A percentile compares a stretch with the other conserved stretches of the same genome.
phyloP scores from a whole-genome alignment of 1,140 invertebrate genomes.

The Rhynchophorus ferrugineus region DNA sequence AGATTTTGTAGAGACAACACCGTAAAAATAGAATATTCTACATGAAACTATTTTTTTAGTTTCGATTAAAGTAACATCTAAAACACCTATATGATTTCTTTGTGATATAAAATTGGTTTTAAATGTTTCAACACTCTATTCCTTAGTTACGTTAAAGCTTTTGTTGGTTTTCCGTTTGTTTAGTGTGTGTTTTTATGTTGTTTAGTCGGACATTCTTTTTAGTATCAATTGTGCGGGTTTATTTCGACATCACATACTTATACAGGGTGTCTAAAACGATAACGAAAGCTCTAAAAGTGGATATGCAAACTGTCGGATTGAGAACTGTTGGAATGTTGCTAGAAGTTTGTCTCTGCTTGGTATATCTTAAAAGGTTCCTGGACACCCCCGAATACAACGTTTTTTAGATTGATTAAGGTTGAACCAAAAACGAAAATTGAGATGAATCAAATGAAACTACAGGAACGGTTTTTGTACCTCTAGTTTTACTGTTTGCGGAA shows the following conservation, averaged over 20 bases:
- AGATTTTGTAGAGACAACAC: neutral
- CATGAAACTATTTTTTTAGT: no score
- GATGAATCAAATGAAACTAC: neutral
- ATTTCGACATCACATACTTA: constrained; percentile 4
- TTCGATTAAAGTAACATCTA: no score
- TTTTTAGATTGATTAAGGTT: neutral
- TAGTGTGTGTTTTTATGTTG: no score
- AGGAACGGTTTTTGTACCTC: neutral
- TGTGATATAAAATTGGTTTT: neutral
- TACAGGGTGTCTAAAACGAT: constrained; percentile 5
- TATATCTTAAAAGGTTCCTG: no score
- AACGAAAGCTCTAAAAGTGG: no score
- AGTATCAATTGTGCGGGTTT: constrained; percentile 10
- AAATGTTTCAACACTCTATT: neutral
- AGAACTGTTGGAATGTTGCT: no score
- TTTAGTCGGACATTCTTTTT: constrained; percentile 1
- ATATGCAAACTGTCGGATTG: no score
- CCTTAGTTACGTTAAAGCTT: neutral
- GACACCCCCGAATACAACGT: constrained; percentile 1
- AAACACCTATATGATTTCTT: neutral
- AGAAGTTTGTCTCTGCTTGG: no score
- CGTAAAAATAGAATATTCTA: neutral
- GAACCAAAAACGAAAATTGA: neutral
- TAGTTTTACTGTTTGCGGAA: neutral
- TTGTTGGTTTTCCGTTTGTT: no score